Conservation (phyloP, 2,797 vertebrate genomes). For the Myoxocephalus aenaeus region DNA sequence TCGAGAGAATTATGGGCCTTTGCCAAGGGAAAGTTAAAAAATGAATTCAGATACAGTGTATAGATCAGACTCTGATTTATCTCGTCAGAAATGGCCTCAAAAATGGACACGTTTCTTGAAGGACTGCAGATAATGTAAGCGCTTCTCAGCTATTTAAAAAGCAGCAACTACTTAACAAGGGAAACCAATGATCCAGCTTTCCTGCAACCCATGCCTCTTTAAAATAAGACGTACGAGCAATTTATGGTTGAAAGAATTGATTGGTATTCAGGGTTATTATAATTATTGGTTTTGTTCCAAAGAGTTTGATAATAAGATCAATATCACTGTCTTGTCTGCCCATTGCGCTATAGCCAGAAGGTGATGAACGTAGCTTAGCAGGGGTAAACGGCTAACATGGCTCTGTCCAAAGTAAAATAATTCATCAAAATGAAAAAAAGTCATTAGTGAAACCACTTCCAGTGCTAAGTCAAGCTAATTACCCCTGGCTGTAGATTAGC, state of each 20-base stretch:
- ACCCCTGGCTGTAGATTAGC: too few relatives aligned
- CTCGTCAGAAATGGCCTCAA: slow-evolving; percentile 28
- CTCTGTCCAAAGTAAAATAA: neutral
- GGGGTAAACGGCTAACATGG: neutral
- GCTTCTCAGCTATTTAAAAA: slow-evolving; percentile 50
- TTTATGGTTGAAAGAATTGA: slow-evolving; percentile 17
- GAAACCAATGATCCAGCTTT: slow-evolving; percentile 40
- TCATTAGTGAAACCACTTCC: neutral
- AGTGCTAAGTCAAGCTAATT: neutral
- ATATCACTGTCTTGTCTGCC: neutral
- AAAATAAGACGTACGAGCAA: slow-evolving; percentile 27
- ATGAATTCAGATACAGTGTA: slow-evolving; percentile 31
- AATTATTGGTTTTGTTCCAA: slow-evolving; percentile 16
- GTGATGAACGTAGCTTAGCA: neutral
- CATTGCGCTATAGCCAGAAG: neutral
- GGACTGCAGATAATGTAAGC: slow-evolving; percentile 38
- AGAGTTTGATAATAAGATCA: slow-evolving; percentile 16
- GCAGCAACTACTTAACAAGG: slow-evolving; percentile 17
- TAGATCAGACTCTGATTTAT: slow-evolving; percentile 50
- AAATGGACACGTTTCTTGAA: slow-evolving; percentile 40
- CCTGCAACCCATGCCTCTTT: slow-evolving; percentile 1
- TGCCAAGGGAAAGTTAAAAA: slow-evolving; percentile 24
- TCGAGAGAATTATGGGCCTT: slow-evolving; percentile 24
- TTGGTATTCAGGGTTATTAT: neutral
- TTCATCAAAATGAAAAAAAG: too few relatives aligned